Conservation (phyloP, 2,888 invertebrate species). For the Hirtodrosophila alboralis region DNA sequence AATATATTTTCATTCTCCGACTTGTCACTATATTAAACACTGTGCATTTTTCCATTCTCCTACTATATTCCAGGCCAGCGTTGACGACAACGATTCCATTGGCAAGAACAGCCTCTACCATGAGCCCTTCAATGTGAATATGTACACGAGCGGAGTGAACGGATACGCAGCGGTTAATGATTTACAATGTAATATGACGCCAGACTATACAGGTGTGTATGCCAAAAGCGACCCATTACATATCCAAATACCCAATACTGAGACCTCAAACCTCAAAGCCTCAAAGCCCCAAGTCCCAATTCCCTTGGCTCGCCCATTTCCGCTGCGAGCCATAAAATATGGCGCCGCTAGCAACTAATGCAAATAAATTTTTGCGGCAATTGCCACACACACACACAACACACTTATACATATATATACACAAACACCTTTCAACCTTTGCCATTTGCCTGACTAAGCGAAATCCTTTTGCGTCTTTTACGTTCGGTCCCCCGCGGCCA, state of each 20-base stretch:
- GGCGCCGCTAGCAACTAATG: constrained; percentile 69
- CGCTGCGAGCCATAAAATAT: constrained; percentile 70
- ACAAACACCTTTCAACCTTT: constrained; percentile 20
- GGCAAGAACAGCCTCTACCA: constrained; percentile 85
- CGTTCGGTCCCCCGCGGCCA: constrained; percentile 21
- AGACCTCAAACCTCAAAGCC: constrained; percentile 6
- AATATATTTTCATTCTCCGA: constrained; percentile 20
- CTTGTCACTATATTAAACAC: constrained; percentile 49
- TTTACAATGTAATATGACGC: constrained; percentile 85
- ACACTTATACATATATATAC: constrained; percentile 8
- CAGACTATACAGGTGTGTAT: constrained; percentile 86
- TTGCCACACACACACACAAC: constrained; percentile 33
- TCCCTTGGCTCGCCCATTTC: constrained; percentile 52
- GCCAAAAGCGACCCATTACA: constrained; percentile 12
- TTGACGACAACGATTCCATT: constrained; percentile 84
- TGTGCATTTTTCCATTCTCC: not conserved
- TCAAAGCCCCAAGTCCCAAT: constrained; percentile 30
- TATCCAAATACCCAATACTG: constrained; percentile 26
- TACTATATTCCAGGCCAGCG: constrained; percentile 70
- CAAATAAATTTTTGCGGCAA: constrained; percentile 73
- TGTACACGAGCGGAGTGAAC: constrained; percentile 84
- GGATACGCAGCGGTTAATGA: constrained; percentile 84
- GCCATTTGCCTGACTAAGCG: constrained; percentile 68
- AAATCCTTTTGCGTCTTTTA: constrained; percentile 47
- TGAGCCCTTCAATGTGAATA: constrained; percentile 85